A percentile compares a stretch with the other conserved stretches of the same genome.
These are phyloP conservation scores for Sipha maydis DNA, from an alignment of 2,888 invertebrate species.

Conservation along the genomic window DNA sequence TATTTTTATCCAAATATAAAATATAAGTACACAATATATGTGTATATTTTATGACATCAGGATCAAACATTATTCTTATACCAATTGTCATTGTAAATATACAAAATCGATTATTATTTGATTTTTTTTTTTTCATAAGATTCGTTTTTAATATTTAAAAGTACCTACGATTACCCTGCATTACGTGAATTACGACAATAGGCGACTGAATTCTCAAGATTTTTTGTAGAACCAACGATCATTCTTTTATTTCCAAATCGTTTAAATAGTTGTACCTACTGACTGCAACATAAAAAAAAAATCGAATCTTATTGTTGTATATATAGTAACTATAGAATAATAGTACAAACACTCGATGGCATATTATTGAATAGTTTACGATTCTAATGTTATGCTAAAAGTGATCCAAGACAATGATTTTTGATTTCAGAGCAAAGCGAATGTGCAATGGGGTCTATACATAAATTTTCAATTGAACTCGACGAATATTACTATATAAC, in stretches of 20 bases:
- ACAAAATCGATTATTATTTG: not conserved
- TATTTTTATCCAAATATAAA: not conserved
- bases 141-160: not conserved
- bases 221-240: not conserved
- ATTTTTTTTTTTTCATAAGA: not conserved
- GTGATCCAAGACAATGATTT: slow-evolving; percentile 32
- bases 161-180: not conserved
- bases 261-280: slow-evolving; percentile 21
- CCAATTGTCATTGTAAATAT: not conserved
- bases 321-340: not conserved
- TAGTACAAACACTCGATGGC: not conserved
- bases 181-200: not conserved
- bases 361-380: not conserved
- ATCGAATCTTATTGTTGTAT: slow-evolving; percentile 27
- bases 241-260: not conserved
- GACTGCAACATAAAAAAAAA: not conserved
- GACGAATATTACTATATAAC: not conserved
- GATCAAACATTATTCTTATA: not conserved
- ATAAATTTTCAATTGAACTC: slow-evolving; percentile 26
- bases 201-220: not conserved
- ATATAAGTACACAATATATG: not conserved
- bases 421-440: not conserved
- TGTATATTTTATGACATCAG: not conserved
- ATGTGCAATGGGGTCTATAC: not conserved
- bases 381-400: not conserved